Base-by-base conservation (phyloP, 2,888 invertebrate genomes). In the Melipona bicolor region DNA sequence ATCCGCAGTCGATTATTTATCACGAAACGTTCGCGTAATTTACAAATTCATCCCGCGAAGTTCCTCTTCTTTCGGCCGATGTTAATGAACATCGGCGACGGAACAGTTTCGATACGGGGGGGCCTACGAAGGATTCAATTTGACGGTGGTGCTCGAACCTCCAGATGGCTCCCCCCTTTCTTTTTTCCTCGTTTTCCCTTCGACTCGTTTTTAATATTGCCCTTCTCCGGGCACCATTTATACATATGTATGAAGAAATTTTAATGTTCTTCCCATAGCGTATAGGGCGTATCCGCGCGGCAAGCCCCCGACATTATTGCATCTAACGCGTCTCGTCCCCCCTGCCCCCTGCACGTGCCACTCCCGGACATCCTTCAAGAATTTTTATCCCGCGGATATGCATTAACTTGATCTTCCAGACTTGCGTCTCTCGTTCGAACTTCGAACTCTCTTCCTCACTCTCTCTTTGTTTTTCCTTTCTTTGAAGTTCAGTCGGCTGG, bases 221-320 rank as follows among this genome's bases (percentile, higher is more conserved):
- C 90, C 81, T 82, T 71, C 85, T 77, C 81, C 69, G 68, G 68
- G 71, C 84, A 69, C 80, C 85, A 75, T 88, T 90, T 87, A 91
- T 91, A 90, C 91, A 91, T 91, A 91, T 91, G 91, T 91, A 91
- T 91, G 91, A 91, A 88, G 87, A 86, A 80, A 91, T 88, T 90
- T 90, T 90, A 91, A 90, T 90, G 91, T 89, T 87, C 88, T 90
- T 84, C 80, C 88, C 43, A 9, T 43, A 81, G 77, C 87, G 85
- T 83, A 67, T 83, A 81, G 86, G 71, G 81, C 81, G 43, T 43
- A 81, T 71, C 85, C 74, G 79, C 77, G 64, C 74, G 87, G 88
- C 82, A 82, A 83, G 75, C 82, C 43, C 43, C 43, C 73, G 84
- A 85, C 89, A 88, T 88, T 88, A 88, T 88, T 88, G 84, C 87